These are phyloP conservation scores for Meandrusa payeni DNA, from an alignment of 2,888 invertebrate genomes.

Conservation along the genomic window DNA sequence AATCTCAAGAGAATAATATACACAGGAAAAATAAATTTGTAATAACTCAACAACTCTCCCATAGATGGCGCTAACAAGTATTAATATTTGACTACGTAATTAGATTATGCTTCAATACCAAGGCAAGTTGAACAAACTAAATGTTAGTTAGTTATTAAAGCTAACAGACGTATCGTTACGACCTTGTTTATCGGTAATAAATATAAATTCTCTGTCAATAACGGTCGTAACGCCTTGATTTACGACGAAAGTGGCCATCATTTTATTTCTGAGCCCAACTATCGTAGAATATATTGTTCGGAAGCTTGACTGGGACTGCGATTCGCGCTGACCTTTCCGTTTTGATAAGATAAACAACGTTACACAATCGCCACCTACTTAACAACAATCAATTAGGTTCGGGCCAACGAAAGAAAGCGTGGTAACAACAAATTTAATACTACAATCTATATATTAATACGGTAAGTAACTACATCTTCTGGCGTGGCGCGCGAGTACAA, in stretches of 20 bases:
- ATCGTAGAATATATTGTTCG: constrained; percentile 43
- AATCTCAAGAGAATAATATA: no score
- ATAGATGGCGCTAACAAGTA: constrained; percentile 4
- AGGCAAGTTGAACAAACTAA: no score
- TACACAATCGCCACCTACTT: constrained; percentile 42
- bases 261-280: constrained; percentile 21
- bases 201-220: constrained; percentile 14
- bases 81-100: no score
- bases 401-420: constrained; percentile 16
- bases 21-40: no score
- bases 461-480: no score
- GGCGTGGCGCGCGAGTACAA: no score
- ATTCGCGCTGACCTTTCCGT: constrained; percentile 70
- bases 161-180: constrained; percentile 5
- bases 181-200: constrained; percentile 13
- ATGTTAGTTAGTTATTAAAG: constrained; percentile 7
- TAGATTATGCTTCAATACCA: no score
- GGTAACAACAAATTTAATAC: neutral
- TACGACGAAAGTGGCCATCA: constrained; percentile 16
- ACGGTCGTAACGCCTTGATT: neutral
- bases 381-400: constrained; percentile 20
- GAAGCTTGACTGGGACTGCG: constrained; percentile 52
- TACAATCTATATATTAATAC: no score
- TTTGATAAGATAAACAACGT: constrained; percentile 62
- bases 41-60: no score